phyloP scores from a whole-genome alignment of 92 coral and sea anemone species.

The Pocillopora meandrina region DNA sequence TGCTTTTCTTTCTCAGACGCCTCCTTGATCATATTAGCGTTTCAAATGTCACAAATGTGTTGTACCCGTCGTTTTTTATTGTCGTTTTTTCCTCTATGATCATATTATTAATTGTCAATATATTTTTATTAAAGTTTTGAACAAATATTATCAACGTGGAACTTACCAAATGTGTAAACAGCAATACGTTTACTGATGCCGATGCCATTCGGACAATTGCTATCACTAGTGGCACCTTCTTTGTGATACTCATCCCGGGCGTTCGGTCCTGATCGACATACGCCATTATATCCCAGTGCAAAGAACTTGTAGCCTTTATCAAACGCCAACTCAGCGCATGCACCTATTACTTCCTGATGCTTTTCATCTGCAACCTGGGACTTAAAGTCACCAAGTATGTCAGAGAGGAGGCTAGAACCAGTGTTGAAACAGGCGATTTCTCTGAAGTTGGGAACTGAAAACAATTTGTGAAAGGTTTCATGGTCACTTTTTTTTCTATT shows the following conservation, averaged over 20 bases:
- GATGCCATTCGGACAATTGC: conserved; percentile 31
- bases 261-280: conserved; percentile 46
- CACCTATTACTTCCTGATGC: not conserved
- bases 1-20: too few species aligned
- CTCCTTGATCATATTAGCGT: too few species aligned
- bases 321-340: conserved; percentile 53
- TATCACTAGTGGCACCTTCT: not conserved
- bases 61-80: too few species aligned
- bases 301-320: conserved; percentile 41
- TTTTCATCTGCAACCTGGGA: not conserved
- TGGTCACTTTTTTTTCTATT: too few species aligned
- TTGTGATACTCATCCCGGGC: conserved; percentile 14
- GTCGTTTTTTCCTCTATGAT: too few species aligned
- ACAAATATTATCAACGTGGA: not conserved
- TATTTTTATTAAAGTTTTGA: too few species aligned
- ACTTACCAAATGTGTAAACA: conserved; percentile 57
- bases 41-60: too few species aligned
- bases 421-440: conserved; percentile 20
- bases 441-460: conserved; percentile 8
- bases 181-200: conserved; percentile 39
- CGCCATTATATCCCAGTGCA: conserved; percentile 45
- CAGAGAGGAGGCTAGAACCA: not conserved
- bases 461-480: too few species aligned
- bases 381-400: conserved; percentile 10
- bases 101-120: too few species aligned